Conservation (phyloP, 2,113 vertebrate genomes). For the Phrynosoma platyrhinos region DNA sequence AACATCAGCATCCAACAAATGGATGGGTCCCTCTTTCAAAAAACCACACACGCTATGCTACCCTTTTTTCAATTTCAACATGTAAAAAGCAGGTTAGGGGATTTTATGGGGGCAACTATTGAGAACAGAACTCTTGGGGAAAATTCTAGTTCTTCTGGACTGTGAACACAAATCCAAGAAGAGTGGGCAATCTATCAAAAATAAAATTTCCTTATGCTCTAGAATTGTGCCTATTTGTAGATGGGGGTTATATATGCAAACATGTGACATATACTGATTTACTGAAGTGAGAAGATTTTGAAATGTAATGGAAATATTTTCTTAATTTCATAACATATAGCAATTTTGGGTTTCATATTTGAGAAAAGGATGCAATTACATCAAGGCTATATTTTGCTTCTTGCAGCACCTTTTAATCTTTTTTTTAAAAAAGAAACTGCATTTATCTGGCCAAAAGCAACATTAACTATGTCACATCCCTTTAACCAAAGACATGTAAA, state of each 20-base stretch:
- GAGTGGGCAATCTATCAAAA: background rate
- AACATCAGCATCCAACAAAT: too few relatives aligned
- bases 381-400: conserved; percentile 45
- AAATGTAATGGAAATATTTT: background rate
- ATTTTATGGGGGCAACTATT: background rate
- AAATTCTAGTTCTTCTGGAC: background rate
- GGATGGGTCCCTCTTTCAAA: too few relatives aligned
- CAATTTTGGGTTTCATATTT: conserved; percentile 31
- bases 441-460: conserved; percentile 68
- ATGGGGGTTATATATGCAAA: background rate
- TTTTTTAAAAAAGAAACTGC: conserved; percentile 52
- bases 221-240: background rate
- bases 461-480: conserved; percentile 74
- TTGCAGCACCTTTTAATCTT: conserved; percentile 61
- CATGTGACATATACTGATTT: conserved; percentile 8
- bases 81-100: background rate
- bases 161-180: background rate
- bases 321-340: conserved; percentile 22
- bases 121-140: background rate
- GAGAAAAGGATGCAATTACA: background rate
- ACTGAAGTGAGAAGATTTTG: background rate
- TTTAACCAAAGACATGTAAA: conserved; percentile 74
- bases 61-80: background rate
- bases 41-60: too few relatives aligned
- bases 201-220: background rate